A percentile compares a stretch with the other conserved stretches of the same genome.
Conservation (phyloP, 1,140 invertebrate species). For the Drosophila pandora region DNA sequence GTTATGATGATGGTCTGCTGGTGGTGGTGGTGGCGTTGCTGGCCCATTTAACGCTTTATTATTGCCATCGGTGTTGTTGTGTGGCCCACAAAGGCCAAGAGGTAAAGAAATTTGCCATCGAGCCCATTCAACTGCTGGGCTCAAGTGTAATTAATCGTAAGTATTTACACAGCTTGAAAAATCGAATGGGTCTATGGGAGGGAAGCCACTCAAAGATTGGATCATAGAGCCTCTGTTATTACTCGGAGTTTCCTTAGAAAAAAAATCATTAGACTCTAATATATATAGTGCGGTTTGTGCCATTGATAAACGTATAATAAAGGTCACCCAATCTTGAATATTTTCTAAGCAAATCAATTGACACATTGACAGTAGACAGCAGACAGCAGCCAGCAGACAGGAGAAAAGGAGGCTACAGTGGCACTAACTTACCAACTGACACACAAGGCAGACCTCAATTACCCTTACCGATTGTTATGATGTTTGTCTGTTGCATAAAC, state of each 20-base stretch:
- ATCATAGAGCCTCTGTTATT: constrained; percentile 38
- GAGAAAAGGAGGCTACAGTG: constrained; percentile 46
- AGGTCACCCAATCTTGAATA: neutral
- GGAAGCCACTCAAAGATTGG: constrained; percentile 25
- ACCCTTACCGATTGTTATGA: constrained; percentile 40
- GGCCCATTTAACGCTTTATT: constrained; percentile 74
- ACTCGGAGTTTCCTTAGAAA: neutral
- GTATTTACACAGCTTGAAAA: constrained; percentile 62
- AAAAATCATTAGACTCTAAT: neutral
- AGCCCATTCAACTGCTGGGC: constrained; percentile 49
- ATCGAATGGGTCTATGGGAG: constrained; percentile 4
- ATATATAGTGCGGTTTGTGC: neutral
- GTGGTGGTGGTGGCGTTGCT: constrained; percentile 22
- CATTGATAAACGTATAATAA: neutral
- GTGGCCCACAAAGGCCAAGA: constrained; percentile 46
- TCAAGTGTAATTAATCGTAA: constrained; percentile 74
- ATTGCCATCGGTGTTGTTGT: constrained; percentile 3
- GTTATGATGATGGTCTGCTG: constrained; percentile 16
- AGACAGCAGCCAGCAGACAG: neutral
- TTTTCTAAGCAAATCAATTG: neutral
- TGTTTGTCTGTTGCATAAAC: constrained; percentile 73
- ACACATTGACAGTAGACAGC: constrained; percentile 12
- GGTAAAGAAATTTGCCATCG: constrained; percentile 64
- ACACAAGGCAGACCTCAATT: constrained; percentile 53
- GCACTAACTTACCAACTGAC: constrained; percentile 27